Evolutionary conservation across 2,113 vertebrate genomes (phyloP), one percentile per base, ranked within the genome.

Genomic region (Triplophysa dalaica): DNA sequence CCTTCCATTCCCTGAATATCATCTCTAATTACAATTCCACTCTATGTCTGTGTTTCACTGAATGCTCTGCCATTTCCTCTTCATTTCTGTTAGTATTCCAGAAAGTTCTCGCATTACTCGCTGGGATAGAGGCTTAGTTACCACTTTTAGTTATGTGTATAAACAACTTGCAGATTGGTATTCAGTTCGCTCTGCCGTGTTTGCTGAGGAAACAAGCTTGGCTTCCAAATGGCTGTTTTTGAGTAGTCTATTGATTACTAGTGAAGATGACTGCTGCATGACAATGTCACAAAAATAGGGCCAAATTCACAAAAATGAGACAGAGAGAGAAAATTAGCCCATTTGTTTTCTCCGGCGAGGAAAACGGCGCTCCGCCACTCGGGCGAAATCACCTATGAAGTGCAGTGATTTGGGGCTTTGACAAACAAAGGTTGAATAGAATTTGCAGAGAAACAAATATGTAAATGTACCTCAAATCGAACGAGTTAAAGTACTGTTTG

Each of bases 71-170:
- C 13, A 61, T 73, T 48, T 14, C 68, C 61, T 68, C 50, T 65
- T 66, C 54, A 56, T 33, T 60, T 29, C 61, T 76, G 61, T 82
- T 83, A 76, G 80, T 61, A 83, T 82, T 85, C 78, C 66, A 43
- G 65, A 85, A 82, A 78, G 45, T 75, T 81, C 33, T 50, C 52
- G 21, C 41, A 68, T 29, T 26, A 54, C 60, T 48, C 52, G 19
- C 29, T 0, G 66, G 56, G 70, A 85, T 78, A 29, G 61, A 78
- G 67, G 61, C 52, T 56, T 29, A 79, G 83, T 86, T 77, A 83
- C 83, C 80, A 80, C 87, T 81, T 84, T 85, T 80, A 73, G 81
- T 86, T 87, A 87, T 85, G 69, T 77, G 79, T 86, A 86, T 73
- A 85, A 86, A 89, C 85, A 61, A 86, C 85, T 80, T 69, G 54